These are phyloP conservation scores for Archaeoteleia sp. DNA, from an alignment of 2,888 invertebrate genomes.

Conservation along the genomic window DNA sequence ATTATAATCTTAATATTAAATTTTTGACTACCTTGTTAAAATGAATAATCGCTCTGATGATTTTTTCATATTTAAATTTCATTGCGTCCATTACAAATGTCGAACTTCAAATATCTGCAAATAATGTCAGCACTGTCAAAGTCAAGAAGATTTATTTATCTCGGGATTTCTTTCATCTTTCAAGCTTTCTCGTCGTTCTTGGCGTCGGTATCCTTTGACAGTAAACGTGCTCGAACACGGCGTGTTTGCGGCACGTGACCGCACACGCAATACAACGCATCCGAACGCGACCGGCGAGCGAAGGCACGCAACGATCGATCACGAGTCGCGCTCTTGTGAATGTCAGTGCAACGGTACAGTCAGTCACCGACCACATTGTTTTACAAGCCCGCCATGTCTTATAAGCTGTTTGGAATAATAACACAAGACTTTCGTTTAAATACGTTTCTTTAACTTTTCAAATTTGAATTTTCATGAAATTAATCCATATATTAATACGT, in stretches of 20 bases:
- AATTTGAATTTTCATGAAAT: not conserved
- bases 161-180: conserved; percentile 38
- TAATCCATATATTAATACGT: too few relatives aligned
- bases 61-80: too few relatives aligned
- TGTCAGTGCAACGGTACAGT: conserved; percentile 41
- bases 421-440: too few relatives aligned
- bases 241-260: conserved; percentile 58
- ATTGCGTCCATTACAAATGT: too few relatives aligned
- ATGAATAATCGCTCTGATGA: too few relatives aligned
- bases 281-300: conserved; percentile 41
- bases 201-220: conserved; percentile 35
- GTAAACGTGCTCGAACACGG: conserved; percentile 47
- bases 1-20: too few relatives aligned
- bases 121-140: conserved; percentile 18
- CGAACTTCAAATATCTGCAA: not conserved
- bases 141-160: conserved; percentile 28
- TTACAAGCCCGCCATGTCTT: conserved; percentile 22
- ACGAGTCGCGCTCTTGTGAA: conserved; percentile 61
- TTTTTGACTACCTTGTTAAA: too few relatives aligned
- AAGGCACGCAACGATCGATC: conserved; percentile 65
- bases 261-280: conserved; percentile 58
- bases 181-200: conserved; percentile 27
- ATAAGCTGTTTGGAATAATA: conserved; percentile 8
- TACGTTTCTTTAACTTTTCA: not conserved
- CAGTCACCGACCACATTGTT: conserved; percentile 38